Base-by-base conservation (phyloP, 1,140 invertebrate genomes). In the Cotesia typhae region DNA sequence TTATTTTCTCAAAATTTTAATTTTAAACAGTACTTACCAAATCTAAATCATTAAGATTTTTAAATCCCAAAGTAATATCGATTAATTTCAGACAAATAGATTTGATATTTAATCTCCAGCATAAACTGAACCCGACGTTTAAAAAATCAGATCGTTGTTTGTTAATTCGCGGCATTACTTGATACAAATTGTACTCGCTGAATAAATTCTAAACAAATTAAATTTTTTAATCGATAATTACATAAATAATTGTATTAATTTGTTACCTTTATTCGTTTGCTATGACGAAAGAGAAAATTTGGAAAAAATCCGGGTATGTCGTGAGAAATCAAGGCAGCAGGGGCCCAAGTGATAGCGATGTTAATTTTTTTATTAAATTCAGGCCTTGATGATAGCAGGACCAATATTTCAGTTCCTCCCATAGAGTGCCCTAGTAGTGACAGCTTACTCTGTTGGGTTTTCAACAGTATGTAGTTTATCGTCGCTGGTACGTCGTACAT, bases 401-500 rank as follows among this genome's bases (percentile, higher is more conserved):
- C 87, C 55, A 88, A 83, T 59, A 84, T 81, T 1, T 80, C 74
- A 4, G 84, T 83, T 5, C 79, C 74, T 2, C 85, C 85, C 82
- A 85, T 84, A 1, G 85, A 86, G 80, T 91, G 89, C 0, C 85
- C 86, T 55, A 85, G 77, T 37, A 83, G 70, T 38, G 83, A 84
- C 1, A 92, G 67, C 66, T 86, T 78, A n/a, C 79, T 73, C 65
- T 83, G 79, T 0, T 84, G 83, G 0, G 90, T 91, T n/a, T 71
- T 64, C 1, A 84, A 80, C n/a, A 91, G 53, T 4, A 89, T 85
- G 71, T 88, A 88, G 74, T 92, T 87, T 28, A 92, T 86, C 77
- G 88, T 87, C 4, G 90, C 88, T 38, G 90, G 85, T 9, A 89
- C 76, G 78, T 92, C 91, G 74, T 88, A 89, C 28, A 84, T 75